These are phyloP conservation scores for Cynoglossus semilaevis DNA, from an alignment of 2,113 vertebrate genomes.

Conservation along the genomic window DNA sequence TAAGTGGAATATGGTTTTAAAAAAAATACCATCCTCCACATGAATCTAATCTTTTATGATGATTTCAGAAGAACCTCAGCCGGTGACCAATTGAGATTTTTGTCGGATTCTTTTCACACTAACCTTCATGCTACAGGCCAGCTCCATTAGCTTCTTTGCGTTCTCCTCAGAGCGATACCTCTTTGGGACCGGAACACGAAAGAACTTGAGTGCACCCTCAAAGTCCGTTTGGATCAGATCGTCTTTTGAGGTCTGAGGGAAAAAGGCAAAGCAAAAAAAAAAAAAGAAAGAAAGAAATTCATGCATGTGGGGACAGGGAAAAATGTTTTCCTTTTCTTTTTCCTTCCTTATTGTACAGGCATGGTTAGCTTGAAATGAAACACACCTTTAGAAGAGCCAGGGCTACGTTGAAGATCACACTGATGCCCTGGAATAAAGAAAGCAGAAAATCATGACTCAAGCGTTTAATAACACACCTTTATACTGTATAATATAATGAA, in stretches of 20 bases:
- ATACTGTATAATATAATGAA: background rate
- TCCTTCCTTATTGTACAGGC: too few relatives aligned
- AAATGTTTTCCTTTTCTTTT: too few relatives aligned
- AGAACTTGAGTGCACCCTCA: conserved; percentile 96
- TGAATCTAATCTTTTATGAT: too few relatives aligned
- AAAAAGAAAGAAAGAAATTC: background rate
- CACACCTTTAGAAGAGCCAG: conserved; percentile 91
- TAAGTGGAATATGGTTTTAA: too few relatives aligned
- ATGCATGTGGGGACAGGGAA: too few relatives aligned
- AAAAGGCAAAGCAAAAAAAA: conserved; percentile 5
- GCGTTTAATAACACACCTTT: too few relatives aligned
- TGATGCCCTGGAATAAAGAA: conserved; percentile 85
- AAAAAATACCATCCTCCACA: too few relatives aligned
- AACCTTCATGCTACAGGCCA: conserved; percentile 98
- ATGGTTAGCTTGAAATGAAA: too few relatives aligned
- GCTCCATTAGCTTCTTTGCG: conserved; percentile 97
- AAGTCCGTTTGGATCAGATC: conserved; percentile 94
- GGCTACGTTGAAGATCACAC: conserved; percentile 97
- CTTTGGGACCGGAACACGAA: conserved; percentile 97
- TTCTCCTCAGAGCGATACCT: conserved; percentile 97
- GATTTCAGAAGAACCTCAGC: too few relatives aligned
- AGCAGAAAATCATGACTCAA: too few relatives aligned
- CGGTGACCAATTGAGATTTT: background rate
- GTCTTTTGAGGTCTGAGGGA: conserved; percentile 89
- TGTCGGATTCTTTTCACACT: conserved; percentile 10